Percentiles rank a stretch among this genome's conserved stretches.
phyloP scores from a whole-genome alignment of 2,888 invertebrate species.

The Pristionchus maxplancki region DNA sequence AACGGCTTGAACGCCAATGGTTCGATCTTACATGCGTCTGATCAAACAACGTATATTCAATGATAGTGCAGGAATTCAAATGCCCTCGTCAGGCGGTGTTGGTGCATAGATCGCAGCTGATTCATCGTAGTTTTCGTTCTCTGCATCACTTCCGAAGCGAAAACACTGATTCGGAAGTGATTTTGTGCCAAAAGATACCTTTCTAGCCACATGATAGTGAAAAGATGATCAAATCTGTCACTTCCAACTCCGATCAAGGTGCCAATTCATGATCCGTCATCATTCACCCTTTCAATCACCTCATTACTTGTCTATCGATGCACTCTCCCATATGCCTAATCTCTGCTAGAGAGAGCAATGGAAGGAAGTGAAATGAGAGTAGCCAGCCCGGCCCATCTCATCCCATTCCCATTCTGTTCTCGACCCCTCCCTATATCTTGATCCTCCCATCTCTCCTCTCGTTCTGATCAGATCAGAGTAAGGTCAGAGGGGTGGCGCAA shows the following conservation, averaged over 20 bases:
- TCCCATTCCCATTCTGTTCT: neutral
- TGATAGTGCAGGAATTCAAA: too few species aligned
- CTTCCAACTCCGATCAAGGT: too few species aligned
- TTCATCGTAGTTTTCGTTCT: neutral
- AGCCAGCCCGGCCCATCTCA: neutral
- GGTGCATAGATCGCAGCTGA: neutral
- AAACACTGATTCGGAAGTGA: neutral
- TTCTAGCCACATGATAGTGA: neutral
- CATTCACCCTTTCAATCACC: neutral
- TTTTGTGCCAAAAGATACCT: too few species aligned
- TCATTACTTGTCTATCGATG: neutral
- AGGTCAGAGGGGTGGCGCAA: neutral
- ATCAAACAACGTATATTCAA: too few species aligned
- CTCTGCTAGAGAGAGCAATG: neutral
- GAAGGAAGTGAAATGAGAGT: neutral
- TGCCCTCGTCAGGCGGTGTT: too few species aligned
- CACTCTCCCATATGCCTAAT: neutral
- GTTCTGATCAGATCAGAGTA: slow-evolving; percentile 10
- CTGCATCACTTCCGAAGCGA: neutral
- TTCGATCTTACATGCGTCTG: too few species aligned
- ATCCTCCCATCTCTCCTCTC: slow-evolving; percentile 13
- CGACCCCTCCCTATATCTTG: slow-evolving; percentile 25
- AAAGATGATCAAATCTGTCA: neutral
- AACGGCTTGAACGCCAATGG: too few species aligned
- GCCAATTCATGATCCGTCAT: too few species aligned